Percentiles rank a stretch among this genome's conserved stretches.
Evolutionary conservation across 53 echinoderm and acorn worm species (phyloP).

Genomic region (Pentamera pediparva): DNA sequence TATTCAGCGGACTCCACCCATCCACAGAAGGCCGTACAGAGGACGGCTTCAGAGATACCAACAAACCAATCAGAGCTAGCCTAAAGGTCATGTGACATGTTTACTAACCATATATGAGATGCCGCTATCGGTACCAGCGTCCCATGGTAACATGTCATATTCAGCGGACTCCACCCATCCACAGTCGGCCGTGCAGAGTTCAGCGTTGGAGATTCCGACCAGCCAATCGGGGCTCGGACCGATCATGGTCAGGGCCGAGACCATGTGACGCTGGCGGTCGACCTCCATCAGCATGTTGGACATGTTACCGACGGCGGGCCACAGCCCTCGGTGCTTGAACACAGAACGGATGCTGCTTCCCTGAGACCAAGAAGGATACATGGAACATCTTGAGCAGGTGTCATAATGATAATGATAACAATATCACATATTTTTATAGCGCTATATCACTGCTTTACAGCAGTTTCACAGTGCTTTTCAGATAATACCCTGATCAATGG

Average conservation of each 20-base stretch:
- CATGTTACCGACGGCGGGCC: constrained; percentile 97
- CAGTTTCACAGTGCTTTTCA: too few relatives aligned
- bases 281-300: constrained; percentile 66
- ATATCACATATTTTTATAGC: background rate
- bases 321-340: constrained; percentile 72
- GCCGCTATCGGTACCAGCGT: constrained; percentile 96
- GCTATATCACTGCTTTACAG: background rate
- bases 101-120: constrained; percentile 67
- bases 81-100: too few relatives aligned
- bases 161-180: constrained; percentile 66
- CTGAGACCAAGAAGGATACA: constrained; percentile 34
- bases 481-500: too few relatives aligned
- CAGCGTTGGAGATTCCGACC: constrained; percentile 63
- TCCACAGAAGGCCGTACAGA: constrained; percentile 74
- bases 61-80: constrained; percentile 77
- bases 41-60: constrained; percentile 59
- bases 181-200: constrained; percentile 88
- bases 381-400: background rate
- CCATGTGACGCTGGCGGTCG: constrained; percentile 64
- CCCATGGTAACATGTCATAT: constrained; percentile 78
- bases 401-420: background rate
- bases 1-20: constrained; percentile 64
- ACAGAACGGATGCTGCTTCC: constrained; percentile 78
- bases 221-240: constrained; percentile 97
- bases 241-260: constrained; percentile 91